These are phyloP conservation scores for Deladenus siricidicola DNA, from an alignment of 2,888 invertebrate genomes.

Conservation along the genomic window DNA sequence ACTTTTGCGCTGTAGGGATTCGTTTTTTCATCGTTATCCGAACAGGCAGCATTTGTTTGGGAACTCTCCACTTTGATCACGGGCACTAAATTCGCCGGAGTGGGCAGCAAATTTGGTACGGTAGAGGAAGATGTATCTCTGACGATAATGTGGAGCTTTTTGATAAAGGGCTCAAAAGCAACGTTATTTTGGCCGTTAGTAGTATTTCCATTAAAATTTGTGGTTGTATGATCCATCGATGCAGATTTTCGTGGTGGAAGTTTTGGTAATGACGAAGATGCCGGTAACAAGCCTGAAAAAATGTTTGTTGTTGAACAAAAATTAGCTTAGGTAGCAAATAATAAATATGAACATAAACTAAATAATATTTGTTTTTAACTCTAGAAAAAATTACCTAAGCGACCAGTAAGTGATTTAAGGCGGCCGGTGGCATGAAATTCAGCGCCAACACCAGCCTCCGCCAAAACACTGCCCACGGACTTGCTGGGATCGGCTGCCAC, in stretches of 20 bases:
- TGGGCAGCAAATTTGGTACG: too few relatives aligned
- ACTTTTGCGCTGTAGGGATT: too few relatives aligned
- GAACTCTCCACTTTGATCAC: not conserved
- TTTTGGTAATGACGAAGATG: not conserved
- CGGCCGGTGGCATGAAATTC: slow-evolving; percentile 7
- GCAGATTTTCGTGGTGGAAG: not conserved
- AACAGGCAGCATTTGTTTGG: not conserved
- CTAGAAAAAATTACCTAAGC: not conserved
- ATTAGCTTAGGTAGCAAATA: too few relatives aligned
- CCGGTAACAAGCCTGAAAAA: not conserved
- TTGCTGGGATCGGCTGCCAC: slow-evolving; percentile 1
- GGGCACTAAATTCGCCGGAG: too few relatives aligned
- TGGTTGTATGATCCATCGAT: not conserved
- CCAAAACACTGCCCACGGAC: slow-evolving; percentile 14
- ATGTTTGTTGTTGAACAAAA: too few relatives aligned
- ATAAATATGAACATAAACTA: too few relatives aligned
- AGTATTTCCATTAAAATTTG: not conserved
- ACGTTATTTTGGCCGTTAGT: not conserved
- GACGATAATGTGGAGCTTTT: not conserved
- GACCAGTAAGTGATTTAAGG: not conserved
- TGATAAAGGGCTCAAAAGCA: not conserved
- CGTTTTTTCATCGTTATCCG: not conserved
- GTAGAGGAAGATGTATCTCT: not conserved
- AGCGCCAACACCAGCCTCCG: slow-evolving; percentile 17
- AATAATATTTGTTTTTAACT: too few relatives aligned